Base-by-base conservation (phyloP, 35 echinoderm and acorn worm species). In the Chiridota heheva region DNA sequence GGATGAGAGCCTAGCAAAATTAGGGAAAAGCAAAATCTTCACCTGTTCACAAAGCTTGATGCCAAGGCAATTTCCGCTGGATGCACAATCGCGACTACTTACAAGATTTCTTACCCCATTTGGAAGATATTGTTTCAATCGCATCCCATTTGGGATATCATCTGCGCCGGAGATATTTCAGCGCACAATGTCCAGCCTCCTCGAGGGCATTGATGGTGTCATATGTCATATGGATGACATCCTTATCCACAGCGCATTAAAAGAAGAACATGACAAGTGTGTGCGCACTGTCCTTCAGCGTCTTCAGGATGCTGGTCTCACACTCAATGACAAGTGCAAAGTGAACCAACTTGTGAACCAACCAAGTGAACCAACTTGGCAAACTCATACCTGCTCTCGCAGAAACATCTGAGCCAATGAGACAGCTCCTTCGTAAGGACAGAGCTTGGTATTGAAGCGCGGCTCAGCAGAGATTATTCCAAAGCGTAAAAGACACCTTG, bases 211-310 rank as follows among this genome's bases (percentile, higher is more conserved):
- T 7, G 60, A 78, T 32, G 82, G 73, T 28, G 74, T 87, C 20
- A 45, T 86, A 39, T 35, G 83, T 58, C 74, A 86, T 42, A 92
- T 92, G 90, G 76, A 92, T 36, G 82, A 92, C 47, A 82, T 87
- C 28, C 69, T 92, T 12, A 87, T 92, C 35, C 77, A 81, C 48
- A 58, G 66, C 3, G 74, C 42, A 26, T n/a, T n/a, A n/a, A 40
- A 78, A 42, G 30, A 73, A 25, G 41, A 49, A 64, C 83, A 87
- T 58, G 56, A 77, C 32, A 39, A 82, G 15, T 51, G 56, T 27
- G 75, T 92, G 10, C 44, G 53, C 32, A 57, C 66, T 67, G 47
- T 60, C 4, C 70, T 92, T 8, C 36, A 63, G 33, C 37, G 62
- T 6, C 37, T 87, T 41, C 30, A 80, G 27, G 68, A 72, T 24